Evolutionary conservation across 2,888 invertebrate genomes (phyloP), one percentile per base, ranked within the genome.

Genomic region (Mactromeris polynyma): DNA sequence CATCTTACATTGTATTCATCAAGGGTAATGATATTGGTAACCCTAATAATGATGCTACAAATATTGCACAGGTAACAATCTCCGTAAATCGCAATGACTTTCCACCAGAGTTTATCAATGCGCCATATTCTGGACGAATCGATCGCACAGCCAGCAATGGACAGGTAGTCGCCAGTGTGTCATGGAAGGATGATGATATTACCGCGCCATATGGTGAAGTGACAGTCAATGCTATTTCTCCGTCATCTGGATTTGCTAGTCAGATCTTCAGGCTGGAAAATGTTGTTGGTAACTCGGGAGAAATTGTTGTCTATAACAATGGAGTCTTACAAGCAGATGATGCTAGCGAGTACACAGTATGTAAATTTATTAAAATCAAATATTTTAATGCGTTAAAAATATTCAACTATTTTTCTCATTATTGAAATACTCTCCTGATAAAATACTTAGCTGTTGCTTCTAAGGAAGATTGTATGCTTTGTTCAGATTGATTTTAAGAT

Each of bases 181-280:
- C 14, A 82, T 92, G 31, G 31, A 78, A 85, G 14, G 94, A 94
- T 84, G 40, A 85, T 36, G 94, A 94, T 79, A 79, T 87, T 21
- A 58, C 77, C 58, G 93, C 94, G 86, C 96, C 95, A 19, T 96
- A 93, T 86, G 94, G 94, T 85, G 90, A 87, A 58, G 92, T 95
- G 1, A 90, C 87, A 6, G 94, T 94, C 38, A 73, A 78, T 0
- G 93, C 95, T 19, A 91, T 94, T 40, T 95, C 95, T 2, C 73
- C 84, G 38, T 42, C 46, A 36, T 94, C 94, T 81, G 95, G 94
- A 58, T 64, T 90, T 0, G 94, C 95, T 19, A 83, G 93, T 36
- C 90, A 88, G n/a, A 94, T 94, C 84, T 96, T 96, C 89, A 38
- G 80, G 1, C 40, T 84, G 11, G 42, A 26, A 6, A 84, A 84